Evolutionary conservation across 1,140 invertebrate genomes (phyloP), one percentile per base, ranked within the genome.

Genomic region (Scaptodrosophila lebanonensis): DNA sequence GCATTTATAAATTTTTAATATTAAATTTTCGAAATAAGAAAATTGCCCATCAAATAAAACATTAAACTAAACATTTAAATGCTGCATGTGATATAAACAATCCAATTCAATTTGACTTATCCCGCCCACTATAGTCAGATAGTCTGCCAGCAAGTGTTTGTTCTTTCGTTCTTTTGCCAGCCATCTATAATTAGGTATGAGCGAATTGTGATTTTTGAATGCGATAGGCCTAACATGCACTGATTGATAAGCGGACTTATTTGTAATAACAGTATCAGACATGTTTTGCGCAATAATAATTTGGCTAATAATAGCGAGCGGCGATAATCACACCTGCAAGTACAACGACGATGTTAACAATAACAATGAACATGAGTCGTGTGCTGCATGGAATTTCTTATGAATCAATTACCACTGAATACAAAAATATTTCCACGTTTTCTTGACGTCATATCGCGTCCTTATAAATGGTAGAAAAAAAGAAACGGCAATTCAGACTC

Each of bases 161-260:
- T n/a, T n/a, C n/a, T n/a, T n/a, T n/a, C n/a, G n/a, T n/a, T n/a
- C n/a, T n/a, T n/a, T 49, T 9, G 33, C 11, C 16, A 18, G 45
- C 11, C 4, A 29, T 43, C 58, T 63, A 63, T 30, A 53, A 63
- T 63, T 63, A 63, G 52, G 51, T 53, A 39, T 63, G 60, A 50
- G 59, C 48, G 30, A 63, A 30, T 18, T 27, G 33, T 16, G 20
- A 47, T 62, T 63, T 62, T 22, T 8, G 1, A 22, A 1, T n/a
- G 22, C 57, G 44, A 52, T 44, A 18, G 22, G 43, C 38, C 35
- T 51, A 42, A 53, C 38, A 12, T 63, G 42, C 59, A 69, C 29
- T 36, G 39, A 57, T 45, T 66, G 61, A 75, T 76, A 75, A 66
- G 70, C 48, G 22, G 16, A n/a, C n/a, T n/a, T n/a, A n/a, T n/a